phyloP scores from a whole-genome alignment of 2,888 invertebrate genomes.

The Agriopis leucophaearia region DNA sequence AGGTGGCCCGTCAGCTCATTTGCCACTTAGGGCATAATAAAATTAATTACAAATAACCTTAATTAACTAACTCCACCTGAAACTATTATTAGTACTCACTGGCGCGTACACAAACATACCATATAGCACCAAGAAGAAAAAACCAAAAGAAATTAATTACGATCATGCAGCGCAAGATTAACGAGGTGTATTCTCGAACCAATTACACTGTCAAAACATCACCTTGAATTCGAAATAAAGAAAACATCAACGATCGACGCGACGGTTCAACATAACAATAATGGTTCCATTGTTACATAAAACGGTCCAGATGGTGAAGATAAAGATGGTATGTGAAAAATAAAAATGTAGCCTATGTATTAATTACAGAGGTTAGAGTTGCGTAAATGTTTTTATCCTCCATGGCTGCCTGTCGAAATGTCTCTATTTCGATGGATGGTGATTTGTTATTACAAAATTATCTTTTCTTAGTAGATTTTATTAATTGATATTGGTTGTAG shows the following conservation, averaged over 20 bases:
- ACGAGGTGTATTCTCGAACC: conserved; percentile 64
- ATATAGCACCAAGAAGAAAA: conserved; percentile 40
- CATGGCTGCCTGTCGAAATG: conserved; percentile 49
- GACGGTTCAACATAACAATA: conserved; percentile 67
- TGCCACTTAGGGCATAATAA: no score
- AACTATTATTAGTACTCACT: background rate
- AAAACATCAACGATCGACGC: conserved; percentile 69
- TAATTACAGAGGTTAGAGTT: conserved; percentile 59
- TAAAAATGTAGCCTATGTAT: conserved; percentile 73
- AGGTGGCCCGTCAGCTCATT: no score
- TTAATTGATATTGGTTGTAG: no score
- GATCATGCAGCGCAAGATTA: conserved; percentile 63
- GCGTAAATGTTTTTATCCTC: conserved; percentile 54
- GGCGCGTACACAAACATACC: conserved; percentile 22
- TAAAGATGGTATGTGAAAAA: conserved; percentile 75
- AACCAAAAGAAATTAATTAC: conserved; percentile 60
- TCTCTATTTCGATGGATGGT: conserved; percentile 46
- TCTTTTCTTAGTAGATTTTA: background rate
- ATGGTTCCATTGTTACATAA: conserved; percentile 76
- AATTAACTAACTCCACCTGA: no score
- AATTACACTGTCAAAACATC: conserved; percentile 81
- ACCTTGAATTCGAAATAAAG: conserved; percentile 76
- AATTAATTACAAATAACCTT: no score
- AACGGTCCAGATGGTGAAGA: conserved; percentile 68
- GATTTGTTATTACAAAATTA: conserved; percentile 48